Conservation (phyloP, 2,113 vertebrate genomes). For the Bubo bubo region DNA sequence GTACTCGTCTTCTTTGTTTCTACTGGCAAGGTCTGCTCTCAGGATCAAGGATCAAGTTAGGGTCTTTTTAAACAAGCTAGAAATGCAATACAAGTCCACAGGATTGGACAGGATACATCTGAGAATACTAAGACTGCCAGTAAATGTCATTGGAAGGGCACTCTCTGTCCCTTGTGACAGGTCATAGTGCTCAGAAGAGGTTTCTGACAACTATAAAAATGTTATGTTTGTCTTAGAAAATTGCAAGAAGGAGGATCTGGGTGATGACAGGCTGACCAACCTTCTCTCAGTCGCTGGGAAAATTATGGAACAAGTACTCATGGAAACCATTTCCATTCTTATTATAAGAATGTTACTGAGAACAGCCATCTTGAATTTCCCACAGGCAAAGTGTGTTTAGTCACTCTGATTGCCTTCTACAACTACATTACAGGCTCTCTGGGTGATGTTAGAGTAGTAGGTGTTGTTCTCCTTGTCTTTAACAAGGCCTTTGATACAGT, state of each 20-base stretch:
- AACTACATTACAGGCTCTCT: neutral
- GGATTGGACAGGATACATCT: neutral
- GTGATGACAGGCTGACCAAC: neutral
- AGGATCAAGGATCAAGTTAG: neutral
- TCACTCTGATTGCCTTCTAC: neutral
- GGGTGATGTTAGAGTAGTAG: neutral
- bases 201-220: neutral
- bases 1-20: neutral
- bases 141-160: neutral
- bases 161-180: neutral
- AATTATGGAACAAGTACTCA: neutral
- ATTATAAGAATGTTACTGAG: neutral
- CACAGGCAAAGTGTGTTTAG: neutral
- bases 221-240: neutral
- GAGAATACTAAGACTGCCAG: neutral
- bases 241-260: neutral
- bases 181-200: neutral
- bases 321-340: neutral
- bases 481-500: neutral
- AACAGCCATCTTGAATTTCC: neutral
- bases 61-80: neutral
- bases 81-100: neutral
- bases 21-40: neutral
- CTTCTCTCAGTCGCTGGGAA: neutral
- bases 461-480: neutral